Conservation (phyloP, 2,888 invertebrate species). For the Aethes cnicana region DNA sequence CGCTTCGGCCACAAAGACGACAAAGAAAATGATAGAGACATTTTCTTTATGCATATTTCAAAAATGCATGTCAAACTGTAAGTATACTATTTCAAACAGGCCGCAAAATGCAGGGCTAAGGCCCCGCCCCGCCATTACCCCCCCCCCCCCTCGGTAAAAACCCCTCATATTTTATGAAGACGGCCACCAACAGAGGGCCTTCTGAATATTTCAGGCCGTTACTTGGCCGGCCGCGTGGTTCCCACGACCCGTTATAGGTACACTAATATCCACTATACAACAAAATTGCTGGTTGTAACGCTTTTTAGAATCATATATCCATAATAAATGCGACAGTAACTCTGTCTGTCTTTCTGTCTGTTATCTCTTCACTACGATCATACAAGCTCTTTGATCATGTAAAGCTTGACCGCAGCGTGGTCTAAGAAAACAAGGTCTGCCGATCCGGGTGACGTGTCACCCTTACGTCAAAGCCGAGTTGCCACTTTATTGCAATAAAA, state of each 20-base stretch:
- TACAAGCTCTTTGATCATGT: no score
- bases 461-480: no score
- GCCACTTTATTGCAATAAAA: no score
- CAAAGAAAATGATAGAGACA: conserved; percentile 13
- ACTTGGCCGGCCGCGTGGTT: conserved; percentile 9
- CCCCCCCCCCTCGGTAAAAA: conserved; percentile 6
- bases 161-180: conserved; percentile 26
- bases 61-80: conserved; percentile 9
- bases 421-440: no score
- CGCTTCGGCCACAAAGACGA: not conserved
- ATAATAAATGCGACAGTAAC: no score
- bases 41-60: conserved; percentile 7
- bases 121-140: conserved; percentile 7
- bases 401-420: no score
- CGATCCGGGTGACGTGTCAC: no score
- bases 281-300: conserved; percentile 21
- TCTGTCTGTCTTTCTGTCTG: no score
- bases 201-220: conserved; percentile 17
- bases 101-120: conserved; percentile 15
- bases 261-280: not conserved
- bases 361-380: no score
- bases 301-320: no score
- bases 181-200: not conserved
- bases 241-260: conserved; percentile 16
- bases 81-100: conserved; percentile 12